Percentiles rank a stretch among this genome's conserved stretches.
Conservation (phyloP, 2,888 invertebrate species). For the Atethmia centrago region DNA sequence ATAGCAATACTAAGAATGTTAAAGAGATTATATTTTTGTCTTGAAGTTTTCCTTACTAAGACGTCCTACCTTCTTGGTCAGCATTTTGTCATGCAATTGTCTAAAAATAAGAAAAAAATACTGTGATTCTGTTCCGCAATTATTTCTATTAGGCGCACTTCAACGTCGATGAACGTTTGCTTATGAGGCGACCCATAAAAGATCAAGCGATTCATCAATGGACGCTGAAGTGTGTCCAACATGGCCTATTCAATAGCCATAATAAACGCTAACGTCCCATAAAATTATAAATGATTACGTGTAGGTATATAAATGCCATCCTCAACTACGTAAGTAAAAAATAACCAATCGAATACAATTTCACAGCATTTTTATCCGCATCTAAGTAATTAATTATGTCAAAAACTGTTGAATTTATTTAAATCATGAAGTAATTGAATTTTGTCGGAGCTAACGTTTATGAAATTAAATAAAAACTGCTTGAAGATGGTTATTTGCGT, state of each 20-base stretch:
- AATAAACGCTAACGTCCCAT: slow-evolving; percentile 23
- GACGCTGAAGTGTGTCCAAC: slow-evolving; percentile 22
- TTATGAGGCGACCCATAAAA: slow-evolving; percentile 1
- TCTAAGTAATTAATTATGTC: slow-evolving; percentile 48
- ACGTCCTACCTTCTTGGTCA: neutral
- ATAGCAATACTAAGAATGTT: neutral
- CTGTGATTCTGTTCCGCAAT: neutral
- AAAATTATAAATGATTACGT: slow-evolving; percentile 38
- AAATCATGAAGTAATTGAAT: slow-evolving; percentile 68
- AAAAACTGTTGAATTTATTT: slow-evolving; percentile 56
- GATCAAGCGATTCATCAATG: slow-evolving; percentile 10
- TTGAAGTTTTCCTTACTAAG: neutral
- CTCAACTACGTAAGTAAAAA: slow-evolving; percentile 37
- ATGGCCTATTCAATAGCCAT: slow-evolving; percentile 7
- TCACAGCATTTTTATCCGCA: slow-evolving; percentile 45
- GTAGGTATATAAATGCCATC: slow-evolving; percentile 21
- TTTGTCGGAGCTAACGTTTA: slow-evolving; percentile 59
- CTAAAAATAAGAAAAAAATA: neutral
- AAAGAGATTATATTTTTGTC: neutral
- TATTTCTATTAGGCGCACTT: slow-evolving; percentile 7
- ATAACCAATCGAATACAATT: slow-evolving; percentile 39
- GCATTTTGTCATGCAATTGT: neutral
- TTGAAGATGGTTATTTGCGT: slow-evolving; percentile 70
- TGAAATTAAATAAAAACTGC: slow-evolving; percentile 58
- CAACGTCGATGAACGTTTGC: neutral